These are phyloP conservation scores for Onthophagus taurus DNA, from an alignment of 1,140 invertebrate genomes.

Conservation along the genomic window DNA sequence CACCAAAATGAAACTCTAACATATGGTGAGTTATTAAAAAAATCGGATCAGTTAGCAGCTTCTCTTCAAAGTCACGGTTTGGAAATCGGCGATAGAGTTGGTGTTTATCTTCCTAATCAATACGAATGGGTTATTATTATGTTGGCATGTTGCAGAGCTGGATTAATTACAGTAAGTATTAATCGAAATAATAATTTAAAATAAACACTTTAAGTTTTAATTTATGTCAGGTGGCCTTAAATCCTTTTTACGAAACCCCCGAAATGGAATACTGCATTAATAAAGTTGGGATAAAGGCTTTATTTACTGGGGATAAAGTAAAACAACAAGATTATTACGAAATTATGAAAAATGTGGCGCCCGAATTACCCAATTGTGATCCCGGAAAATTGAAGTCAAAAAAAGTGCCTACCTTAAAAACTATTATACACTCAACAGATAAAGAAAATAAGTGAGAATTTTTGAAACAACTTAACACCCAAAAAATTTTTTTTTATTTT, in stretches of 20 bases:
- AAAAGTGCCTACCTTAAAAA: constrained; percentile 27
- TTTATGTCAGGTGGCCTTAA: constrained; percentile 60
- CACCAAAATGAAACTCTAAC: constrained; percentile 53
- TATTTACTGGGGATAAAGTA: constrained; percentile 57
- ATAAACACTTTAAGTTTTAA: background rate
- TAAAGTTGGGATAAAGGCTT: constrained; percentile 63
- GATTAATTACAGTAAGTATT: constrained; percentile 61
- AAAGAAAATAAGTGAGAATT: constrained; percentile 21
- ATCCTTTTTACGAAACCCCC: constrained; percentile 66
- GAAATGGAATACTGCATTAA: constrained; percentile 75
- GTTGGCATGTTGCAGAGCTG: constrained; percentile 70
- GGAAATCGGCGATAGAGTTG: constrained; percentile 71
- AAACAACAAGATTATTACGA: constrained; percentile 65
- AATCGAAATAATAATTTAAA: background rate
- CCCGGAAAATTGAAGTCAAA: constrained; percentile 35
- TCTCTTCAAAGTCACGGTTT: constrained; percentile 70
- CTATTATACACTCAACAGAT: constrained; percentile 23
- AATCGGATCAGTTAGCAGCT: constrained; percentile 71
- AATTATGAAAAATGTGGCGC: constrained; percentile 47
- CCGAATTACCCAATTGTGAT: constrained; percentile 38
- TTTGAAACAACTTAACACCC: too few relatives aligned
- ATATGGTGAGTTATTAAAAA: constrained; percentile 49
- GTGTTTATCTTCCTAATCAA: constrained; percentile 82
- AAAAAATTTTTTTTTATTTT: constrained; percentile 24
- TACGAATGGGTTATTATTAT: constrained; percentile 72